Conservation (phyloP, 2,797 vertebrate genomes). For the Gastrophryne carolinensis region DNA sequence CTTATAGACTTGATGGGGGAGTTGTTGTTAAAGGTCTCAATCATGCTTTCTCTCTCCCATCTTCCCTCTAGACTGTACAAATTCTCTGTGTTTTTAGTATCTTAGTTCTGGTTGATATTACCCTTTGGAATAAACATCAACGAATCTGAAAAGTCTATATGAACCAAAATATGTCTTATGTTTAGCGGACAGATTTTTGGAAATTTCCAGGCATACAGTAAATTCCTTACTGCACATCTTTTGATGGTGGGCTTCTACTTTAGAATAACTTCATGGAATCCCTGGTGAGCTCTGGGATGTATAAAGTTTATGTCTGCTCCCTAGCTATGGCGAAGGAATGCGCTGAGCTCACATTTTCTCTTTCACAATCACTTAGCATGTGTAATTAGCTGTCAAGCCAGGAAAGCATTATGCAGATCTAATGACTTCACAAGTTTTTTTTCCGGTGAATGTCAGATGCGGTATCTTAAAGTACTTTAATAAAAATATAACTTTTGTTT, state of each 20-base stretch:
- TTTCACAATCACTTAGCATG: slow-evolving; percentile 6
- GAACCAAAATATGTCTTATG: too few species aligned
- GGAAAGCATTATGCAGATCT: slow-evolving; percentile 1
- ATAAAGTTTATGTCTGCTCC: slow-evolving; percentile 28
- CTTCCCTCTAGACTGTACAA: too few species aligned
- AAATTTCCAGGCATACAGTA: too few species aligned
- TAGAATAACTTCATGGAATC: neutral
- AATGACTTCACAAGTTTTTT: slow-evolving; percentile 6
- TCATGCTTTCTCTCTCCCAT: too few species aligned
- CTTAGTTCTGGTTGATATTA: too few species aligned
- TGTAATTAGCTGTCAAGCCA: slow-evolving; percentile 9
- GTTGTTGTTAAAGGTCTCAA: too few species aligned
- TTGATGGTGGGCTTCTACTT: neutral
- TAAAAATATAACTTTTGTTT: neutral
- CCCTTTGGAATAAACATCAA: too few species aligned
- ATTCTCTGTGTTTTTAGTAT: too few species aligned
- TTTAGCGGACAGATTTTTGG: too few species aligned
- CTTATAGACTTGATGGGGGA: too few species aligned
- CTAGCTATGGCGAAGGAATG: slow-evolving; percentile 13
- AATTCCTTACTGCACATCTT: neutral
- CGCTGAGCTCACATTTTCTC: slow-evolving; percentile 19
- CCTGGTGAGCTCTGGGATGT: neutral
- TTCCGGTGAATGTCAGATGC: neutral
- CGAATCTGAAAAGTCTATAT: too few species aligned
- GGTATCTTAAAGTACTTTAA: neutral